Conservation (phyloP, 1,140 invertebrate genomes). For the Cecropterus lyciades region DNA sequence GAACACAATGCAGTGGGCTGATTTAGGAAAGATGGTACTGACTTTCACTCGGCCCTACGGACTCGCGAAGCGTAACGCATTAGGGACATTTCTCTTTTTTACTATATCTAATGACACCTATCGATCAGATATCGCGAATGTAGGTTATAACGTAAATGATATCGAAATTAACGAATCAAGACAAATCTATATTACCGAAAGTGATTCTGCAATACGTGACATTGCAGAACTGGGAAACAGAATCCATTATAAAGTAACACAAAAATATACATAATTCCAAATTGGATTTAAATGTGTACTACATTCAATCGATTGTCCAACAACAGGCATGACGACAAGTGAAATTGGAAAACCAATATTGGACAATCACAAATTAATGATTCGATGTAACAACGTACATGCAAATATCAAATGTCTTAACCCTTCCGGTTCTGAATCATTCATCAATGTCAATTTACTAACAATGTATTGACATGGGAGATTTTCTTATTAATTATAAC, state of each 20-base stretch:
- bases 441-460: slow-evolving; percentile 13
- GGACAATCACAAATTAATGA: not conserved
- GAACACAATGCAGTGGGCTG: slow-evolving; percentile 59
- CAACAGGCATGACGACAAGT: not conserved
- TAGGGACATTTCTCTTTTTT: slow-evolving; percentile 62
- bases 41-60: slow-evolving; percentile 77
- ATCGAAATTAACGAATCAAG: slow-evolving; percentile 12
- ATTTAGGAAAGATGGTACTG: slow-evolving; percentile 67
- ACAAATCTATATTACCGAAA: not conserved
- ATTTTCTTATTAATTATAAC: not conserved
- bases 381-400: not conserved
- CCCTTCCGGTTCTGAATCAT: slow-evolving; percentile 11
- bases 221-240: too few species aligned
- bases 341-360: not conserved
- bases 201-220: too few species aligned
- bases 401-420: slow-evolving; percentile 15
- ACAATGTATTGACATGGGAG: not conserved
- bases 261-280: too few species aligned
- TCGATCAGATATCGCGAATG: slow-evolving; percentile 29
- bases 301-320: not conserved
- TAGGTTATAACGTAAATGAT: slow-evolving; percentile 20
- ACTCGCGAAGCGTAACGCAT: slow-evolving; percentile 48
- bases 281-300: too few species aligned
- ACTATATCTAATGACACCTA: slow-evolving; percentile 33
- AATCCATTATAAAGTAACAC: too few species aligned